phyloP scores from a whole-genome alignment of 2,113 vertebrate genomes.

The Picathartes gymnocephalus region DNA sequence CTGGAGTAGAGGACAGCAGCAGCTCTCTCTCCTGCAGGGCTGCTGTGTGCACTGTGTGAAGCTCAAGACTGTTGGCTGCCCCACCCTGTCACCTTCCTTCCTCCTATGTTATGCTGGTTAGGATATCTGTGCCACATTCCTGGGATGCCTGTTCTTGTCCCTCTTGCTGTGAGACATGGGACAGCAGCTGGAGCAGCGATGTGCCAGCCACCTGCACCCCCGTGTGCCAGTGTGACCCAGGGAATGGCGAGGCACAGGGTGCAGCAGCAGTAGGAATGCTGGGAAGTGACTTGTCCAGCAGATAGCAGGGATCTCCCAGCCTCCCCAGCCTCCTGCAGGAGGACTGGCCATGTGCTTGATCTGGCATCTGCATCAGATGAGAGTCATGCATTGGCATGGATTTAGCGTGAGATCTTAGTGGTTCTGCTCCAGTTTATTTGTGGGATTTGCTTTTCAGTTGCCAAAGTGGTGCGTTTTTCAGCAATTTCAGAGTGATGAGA shows the following conservation, averaged over 20 bases:
- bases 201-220: background rate
- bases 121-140: accelerated
- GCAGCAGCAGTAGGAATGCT: background rate
- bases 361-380: background rate
- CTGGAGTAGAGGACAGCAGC: background rate
- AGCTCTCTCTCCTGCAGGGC: background rate
- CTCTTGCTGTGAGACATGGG: background rate
- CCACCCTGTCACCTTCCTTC: background rate
- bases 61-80: background rate
- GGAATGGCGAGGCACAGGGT: accelerated
- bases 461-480: background rate
- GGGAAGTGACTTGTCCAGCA: background rate
- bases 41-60: accelerated
- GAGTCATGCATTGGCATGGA: background rate
- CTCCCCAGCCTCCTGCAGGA: background rate
- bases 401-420: background rate
- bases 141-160: background rate
- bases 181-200: background rate
- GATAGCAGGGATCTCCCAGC: accelerated
- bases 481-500: background rate
- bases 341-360: background rate
- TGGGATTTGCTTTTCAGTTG: background rate
- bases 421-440: background rate
- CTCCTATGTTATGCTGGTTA: background rate
- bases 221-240: accelerated